A percentile compares a stretch with the other conserved stretches of the same genome.
These are phyloP conservation scores for Masnerella sp. DNA, from an alignment of 2,888 invertebrate genomes.

Conservation along the genomic window DNA sequence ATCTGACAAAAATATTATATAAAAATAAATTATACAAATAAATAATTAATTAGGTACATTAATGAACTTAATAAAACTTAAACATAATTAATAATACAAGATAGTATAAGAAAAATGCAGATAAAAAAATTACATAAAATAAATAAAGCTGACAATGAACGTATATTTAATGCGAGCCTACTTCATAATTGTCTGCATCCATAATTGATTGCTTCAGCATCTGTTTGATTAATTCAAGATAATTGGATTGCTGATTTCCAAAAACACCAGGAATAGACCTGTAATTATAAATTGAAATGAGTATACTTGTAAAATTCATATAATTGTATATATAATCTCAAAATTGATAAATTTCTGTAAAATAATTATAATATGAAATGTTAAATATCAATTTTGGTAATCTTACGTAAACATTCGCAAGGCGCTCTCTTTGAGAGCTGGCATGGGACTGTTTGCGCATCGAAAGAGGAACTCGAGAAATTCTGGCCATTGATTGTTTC, in stretches of 20 bases:
- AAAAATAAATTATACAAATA: too few relatives aligned
- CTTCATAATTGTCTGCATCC: constrained; percentile 85
- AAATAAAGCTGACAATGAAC: too few relatives aligned
- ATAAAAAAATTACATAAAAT: too few relatives aligned
- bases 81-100: too few relatives aligned
- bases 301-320: background rate
- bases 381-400: too few relatives aligned
- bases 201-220: constrained; percentile 92
- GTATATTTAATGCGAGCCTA: constrained; percentile 65
- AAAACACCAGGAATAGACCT: constrained; percentile 97
- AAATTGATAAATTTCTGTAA: background rate
- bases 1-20: too few relatives aligned
- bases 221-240: constrained; percentile 95
- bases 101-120: too few relatives aligned
- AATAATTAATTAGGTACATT: too few relatives aligned
- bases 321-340: background rate
- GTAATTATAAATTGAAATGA: constrained; percentile 54
- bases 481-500: constrained; percentile 97
- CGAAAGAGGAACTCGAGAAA: constrained; percentile 96
- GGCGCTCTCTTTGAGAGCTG: constrained; percentile 93
- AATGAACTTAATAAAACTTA: too few relatives aligned
- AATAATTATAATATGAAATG: too few relatives aligned
- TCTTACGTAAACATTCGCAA: constrained; percentile 95
- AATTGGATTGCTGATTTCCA: constrained; percentile 95
- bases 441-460: constrained; percentile 90